Base-by-base conservation (phyloP, 2,888 invertebrate species). In the Salpingus planirostris region DNA sequence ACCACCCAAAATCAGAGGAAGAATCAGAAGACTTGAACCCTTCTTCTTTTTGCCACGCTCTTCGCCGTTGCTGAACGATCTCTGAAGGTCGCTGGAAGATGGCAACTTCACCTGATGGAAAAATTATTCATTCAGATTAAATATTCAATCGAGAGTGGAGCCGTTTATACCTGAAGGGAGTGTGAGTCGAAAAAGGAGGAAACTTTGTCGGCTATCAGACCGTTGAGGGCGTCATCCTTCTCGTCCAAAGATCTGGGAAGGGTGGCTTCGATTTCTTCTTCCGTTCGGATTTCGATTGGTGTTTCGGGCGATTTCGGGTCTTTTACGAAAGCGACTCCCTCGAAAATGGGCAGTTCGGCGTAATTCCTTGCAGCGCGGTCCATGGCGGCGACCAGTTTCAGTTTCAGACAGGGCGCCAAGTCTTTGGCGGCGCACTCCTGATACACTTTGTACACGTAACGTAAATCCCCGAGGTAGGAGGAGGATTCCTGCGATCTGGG, bases 101-200 rank as follows among this genome's bases (percentile, higher is more conserved):
- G 87, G 83, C 49, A 87, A 74, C 62, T 85, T 86, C 44, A 87
- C 72, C 79, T 82, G 65, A n/a, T n/a, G n/a, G n/a, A n/a, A n/a
- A n/a, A n/a, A n/a, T n/a, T n/a, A n/a, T n/a, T n/a, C n/a, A n/a
- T n/a, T n/a, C n/a, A n/a, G n/a, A n/a, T n/a, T n/a, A n/a, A n/a
- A n/a, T n/a, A n/a, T n/a, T n/a, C n/a, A n/a, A 27, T 22, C 12
- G 6, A 28, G 11, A 8, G 2, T 2, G 8, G 3, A 2, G 6
- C 25, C n/a, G n/a, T n/a, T 29, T 44, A 59, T 68, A 81, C 81
- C 73, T 86, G 84, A 51, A 88, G 64, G 31, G 84, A 84, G 65
- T 86, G 85, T 50, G 78, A 75, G 63, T 79, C 77, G 64, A 88
- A 72, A 66, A 87, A 87, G 53, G 71, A 75, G 40, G 78, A 68